Evolutionary conservation across 2,797 vertebrate species (phyloP).

Genomic region (Acestrorhynchus altus): DNA sequence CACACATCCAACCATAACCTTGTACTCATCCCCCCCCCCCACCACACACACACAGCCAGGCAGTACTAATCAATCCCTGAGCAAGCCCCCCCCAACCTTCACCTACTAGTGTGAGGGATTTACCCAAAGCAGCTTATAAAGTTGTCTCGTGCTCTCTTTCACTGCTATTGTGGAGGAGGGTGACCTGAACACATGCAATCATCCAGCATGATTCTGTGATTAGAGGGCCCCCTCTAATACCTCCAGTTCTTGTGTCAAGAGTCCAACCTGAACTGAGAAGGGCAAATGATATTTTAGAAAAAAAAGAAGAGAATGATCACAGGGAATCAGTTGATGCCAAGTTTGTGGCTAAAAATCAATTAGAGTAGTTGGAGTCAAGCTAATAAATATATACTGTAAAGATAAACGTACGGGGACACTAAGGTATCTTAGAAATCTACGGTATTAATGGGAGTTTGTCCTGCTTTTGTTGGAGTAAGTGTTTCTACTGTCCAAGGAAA

Average conservation of each 20-base stretch:
- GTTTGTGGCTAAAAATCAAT: too few relatives aligned
- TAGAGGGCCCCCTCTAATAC: conserved; percentile 48
- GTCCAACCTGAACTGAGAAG: conserved; percentile 10
- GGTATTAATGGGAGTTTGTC: too few relatives aligned
- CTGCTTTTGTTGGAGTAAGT: too few relatives aligned
- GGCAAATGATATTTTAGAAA: background rate
- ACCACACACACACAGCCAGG: background rate
- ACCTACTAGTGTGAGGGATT: conserved; percentile 44
- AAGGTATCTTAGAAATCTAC: too few relatives aligned
- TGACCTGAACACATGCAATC: conserved; percentile 5
- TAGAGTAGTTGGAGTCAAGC: too few relatives aligned
- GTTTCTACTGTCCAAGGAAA: too few relatives aligned
- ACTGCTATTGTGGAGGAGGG: conserved; percentile 5
- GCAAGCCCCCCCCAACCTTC: background rate
- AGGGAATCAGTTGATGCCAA: too few relatives aligned
- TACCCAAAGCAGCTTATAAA: conserved; percentile 57
- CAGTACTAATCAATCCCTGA: conserved; percentile 47
- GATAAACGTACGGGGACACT: too few relatives aligned
- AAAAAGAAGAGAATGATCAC: too few relatives aligned
- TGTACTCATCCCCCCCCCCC: background rate
- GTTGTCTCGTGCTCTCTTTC: conserved; percentile 22
- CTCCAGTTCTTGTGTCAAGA: conserved; percentile 22
- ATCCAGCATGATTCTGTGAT: conserved; percentile 23
- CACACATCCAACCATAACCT: too few relatives aligned
- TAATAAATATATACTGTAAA: too few relatives aligned